Evolutionary conservation across 1,140 invertebrate genomes (phyloP), one percentile per base, ranked within the genome.

Genomic region (Drosophila mayri): DNA sequence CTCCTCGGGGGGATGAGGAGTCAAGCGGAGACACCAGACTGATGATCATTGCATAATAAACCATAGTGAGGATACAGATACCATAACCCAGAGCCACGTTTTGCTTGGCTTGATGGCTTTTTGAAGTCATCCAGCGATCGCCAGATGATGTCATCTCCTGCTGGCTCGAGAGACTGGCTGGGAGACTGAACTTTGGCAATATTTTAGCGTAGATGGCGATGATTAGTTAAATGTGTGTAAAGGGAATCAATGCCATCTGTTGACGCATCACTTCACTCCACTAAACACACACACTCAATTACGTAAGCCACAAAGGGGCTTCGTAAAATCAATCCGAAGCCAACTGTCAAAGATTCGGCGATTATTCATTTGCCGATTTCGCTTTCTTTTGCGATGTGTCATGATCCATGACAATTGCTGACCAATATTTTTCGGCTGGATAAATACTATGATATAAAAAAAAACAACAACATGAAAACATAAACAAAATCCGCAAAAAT

Each of bases 371-470:
- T 65, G 38, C 59, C 44, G 49, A 41, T 81, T 85, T 85, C 82
- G 79, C 84, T 87, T 87, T 88, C 83, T 88, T 87, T 80, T 11
- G 55, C 64, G 68, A 83, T 87, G 76, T 79, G 84, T 87, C 84
- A 87, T 76, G 76, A 57, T 59, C 76, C 70, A 73, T 73, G 71
- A 88, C 84, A 83, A 82, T 86, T 83, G 71, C 83, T 67, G 73
- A 82, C 68, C 66, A 71, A 84, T 79, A 83, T 79, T 66, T 57
- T 64, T 50, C 12, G n/a, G 16, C 25, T 63, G 30, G 57, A 35
- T 46, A 46, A 59, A 55, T 41, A 66, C 25, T 32, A 35, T 9
- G 25, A 35, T 35, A 20, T 14, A 43, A 2, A 32, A 32, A 50
- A 32, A 35, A 68, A 52, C n/a, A 70, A 44, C n/a, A 28, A 54